Conservation (phyloP, 2,797 vertebrate genomes). For the Falco biarmicus region DNA sequence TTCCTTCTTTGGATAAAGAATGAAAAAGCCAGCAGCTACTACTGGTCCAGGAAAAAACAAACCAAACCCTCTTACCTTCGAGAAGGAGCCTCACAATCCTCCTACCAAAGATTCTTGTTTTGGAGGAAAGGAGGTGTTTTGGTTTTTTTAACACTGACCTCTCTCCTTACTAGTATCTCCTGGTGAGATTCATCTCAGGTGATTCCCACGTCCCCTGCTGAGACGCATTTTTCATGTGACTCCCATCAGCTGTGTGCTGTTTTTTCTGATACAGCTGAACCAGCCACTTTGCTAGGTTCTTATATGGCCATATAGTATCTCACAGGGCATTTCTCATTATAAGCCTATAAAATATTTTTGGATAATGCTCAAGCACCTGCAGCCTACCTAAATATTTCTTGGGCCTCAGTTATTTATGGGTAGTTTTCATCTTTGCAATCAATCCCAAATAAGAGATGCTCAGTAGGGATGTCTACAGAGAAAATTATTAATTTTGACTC, state of each 20-base stretch:
- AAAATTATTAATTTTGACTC: background rate
- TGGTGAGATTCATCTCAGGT: background rate
- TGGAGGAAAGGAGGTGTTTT: background rate
- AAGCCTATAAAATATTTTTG: background rate
- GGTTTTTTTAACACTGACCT: background rate
- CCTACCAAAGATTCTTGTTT: background rate
- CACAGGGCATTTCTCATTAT: background rate
- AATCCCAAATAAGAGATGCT: background rate
- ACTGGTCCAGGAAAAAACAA: background rate
- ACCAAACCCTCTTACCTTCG: background rate
- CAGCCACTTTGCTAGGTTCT: background rate
- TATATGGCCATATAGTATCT: background rate
- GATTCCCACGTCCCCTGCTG: background rate
- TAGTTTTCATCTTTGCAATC: background rate
- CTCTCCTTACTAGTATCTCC: background rate
- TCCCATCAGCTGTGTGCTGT: background rate
- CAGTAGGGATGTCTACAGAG: background rate
- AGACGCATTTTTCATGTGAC: background rate
- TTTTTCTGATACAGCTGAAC: background rate
- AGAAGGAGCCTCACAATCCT: background rate
- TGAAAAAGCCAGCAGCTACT: background rate
- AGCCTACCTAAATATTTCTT: background rate
- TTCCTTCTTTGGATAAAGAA: background rate
- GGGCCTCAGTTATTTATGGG: background rate
- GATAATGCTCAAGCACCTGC: background rate